phyloP scores from a whole-genome alignment of 1,140 invertebrate species.

The Drosophila pseudoananassae region DNA sequence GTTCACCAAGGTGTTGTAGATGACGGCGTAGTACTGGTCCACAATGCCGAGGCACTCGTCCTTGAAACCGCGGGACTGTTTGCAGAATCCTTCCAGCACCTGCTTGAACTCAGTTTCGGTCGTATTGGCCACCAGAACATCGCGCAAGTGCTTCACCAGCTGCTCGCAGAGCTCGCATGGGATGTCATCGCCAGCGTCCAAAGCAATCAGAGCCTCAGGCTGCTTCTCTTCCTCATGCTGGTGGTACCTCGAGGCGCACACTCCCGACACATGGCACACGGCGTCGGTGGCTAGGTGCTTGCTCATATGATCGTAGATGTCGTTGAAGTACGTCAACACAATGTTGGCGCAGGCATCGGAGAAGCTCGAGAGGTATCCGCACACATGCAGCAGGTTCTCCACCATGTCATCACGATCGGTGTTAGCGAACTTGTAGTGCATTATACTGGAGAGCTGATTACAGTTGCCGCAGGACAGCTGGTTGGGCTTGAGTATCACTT shows the following conservation, averaged over 20 bases:
- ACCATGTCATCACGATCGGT: slow-evolving; percentile 86
- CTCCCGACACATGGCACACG: slow-evolving; percentile 90
- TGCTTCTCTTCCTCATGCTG: slow-evolving; percentile 86
- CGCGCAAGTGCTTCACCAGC: slow-evolving; percentile 90
- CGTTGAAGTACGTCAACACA: slow-evolving; percentile 89
- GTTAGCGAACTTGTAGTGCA: slow-evolving; percentile 86
- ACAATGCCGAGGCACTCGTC: slow-evolving; percentile 89
- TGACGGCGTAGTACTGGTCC: slow-evolving; percentile 89
- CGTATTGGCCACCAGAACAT: slow-evolving; percentile 93
- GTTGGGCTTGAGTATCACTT: slow-evolving; percentile 22
- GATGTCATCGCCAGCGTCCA: slow-evolving; percentile 86
- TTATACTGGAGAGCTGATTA: slow-evolving; percentile 85
- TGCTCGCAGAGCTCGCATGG: slow-evolving; percentile 94
- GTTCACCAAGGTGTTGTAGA: slow-evolving; percentile 90
- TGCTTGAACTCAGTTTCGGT: slow-evolving; percentile 92
- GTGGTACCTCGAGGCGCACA: slow-evolving; percentile 88
- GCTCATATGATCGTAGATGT: slow-evolving; percentile 87
- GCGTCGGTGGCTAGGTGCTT: slow-evolving; percentile 87
- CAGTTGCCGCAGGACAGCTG: slow-evolving; percentile 85
- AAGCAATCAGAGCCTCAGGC: slow-evolving; percentile 85
- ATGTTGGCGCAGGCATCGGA: slow-evolving; percentile 91
- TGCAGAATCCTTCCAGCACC: slow-evolving; percentile 91
- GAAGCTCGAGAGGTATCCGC: slow-evolving; percentile 88
- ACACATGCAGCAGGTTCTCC: slow-evolving; percentile 86
- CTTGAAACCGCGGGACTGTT: slow-evolving; percentile 89